phyloP scores from a whole-genome alignment of 2,113 vertebrate genomes.

The Tamias sibiricus region DNA sequence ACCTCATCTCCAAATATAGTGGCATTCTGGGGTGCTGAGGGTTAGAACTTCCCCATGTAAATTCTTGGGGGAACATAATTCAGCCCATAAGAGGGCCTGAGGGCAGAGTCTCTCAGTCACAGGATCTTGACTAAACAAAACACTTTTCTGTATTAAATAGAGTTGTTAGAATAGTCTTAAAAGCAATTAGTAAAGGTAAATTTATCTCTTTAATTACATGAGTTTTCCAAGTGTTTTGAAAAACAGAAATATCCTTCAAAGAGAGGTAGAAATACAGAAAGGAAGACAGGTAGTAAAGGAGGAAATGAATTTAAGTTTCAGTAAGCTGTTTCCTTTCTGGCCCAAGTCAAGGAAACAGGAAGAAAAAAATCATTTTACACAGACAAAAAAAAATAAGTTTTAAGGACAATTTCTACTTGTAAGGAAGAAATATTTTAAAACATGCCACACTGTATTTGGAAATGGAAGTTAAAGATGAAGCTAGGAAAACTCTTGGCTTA shows the following conservation, averaged over 20 bases:
- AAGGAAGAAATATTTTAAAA: conserved; percentile 59
- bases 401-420: conserved; percentile 37
- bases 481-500: conserved; percentile 43
- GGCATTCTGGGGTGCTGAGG: neutral
- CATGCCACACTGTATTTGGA: neutral
- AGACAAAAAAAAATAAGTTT: conserved; percentile 30
- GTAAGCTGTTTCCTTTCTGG: conserved; percentile 32
- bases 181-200: neutral
- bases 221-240: neutral
- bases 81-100: neutral
- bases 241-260: neutral
- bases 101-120: neutral
- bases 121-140: neutral
- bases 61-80: neutral
- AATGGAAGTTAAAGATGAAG: conserved; percentile 50
- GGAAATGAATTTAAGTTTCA: conserved; percentile 18
- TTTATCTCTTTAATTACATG: neutral
- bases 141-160: neutral
- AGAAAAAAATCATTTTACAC: conserved; percentile 11
- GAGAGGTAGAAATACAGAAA: neutral
- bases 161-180: neutral
- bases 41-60: neutral
- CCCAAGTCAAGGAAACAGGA: conserved; percentile 35
- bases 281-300: neutral
- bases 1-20: neutral